Evolutionary conservation across 2,888 invertebrate genomes (phyloP).

Genomic region (Chrysodeixis includens): DNA sequence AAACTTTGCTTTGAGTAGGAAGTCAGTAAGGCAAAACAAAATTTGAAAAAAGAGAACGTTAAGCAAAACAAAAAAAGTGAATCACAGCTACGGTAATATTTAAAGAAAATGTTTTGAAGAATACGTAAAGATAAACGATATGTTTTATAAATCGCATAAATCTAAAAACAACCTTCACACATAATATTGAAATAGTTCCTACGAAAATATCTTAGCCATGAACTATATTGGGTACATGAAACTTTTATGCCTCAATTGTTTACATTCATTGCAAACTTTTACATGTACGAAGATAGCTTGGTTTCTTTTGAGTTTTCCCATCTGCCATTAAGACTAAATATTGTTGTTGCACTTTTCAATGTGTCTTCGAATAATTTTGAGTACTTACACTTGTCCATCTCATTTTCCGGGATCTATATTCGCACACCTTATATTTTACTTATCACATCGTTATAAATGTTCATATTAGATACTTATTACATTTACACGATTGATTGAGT

Average conservation of each 20-base stretch:
- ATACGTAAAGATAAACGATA: background rate
- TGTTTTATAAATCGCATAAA: background rate
- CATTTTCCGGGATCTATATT: no score
- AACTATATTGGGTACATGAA: slow-evolving; percentile 1
- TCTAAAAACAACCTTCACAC: slow-evolving; percentile 5
- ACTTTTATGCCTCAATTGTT: slow-evolving; percentile 5
- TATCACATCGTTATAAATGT: no score
- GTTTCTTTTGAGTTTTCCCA: background rate
- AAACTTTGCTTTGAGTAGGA: no score
- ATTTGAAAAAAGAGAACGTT: no score
- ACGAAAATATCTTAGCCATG: slow-evolving; percentile 9
- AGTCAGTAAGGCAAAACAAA: no score
- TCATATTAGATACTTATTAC: no score
- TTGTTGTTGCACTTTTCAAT: background rate
- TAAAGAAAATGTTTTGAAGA: background rate
- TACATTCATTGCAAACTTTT: background rate
- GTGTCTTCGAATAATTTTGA: background rate
- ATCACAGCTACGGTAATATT: background rate
- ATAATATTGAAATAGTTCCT: background rate
- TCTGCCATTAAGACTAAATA: background rate
- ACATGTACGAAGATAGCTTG: background rate
- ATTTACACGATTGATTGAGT: no score
- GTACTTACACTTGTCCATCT: no score
- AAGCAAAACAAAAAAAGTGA: background rate
- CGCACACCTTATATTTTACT: no score